Evolutionary conservation across 2,113 vertebrate species (phyloP), one percentile per base, ranked within the genome.

Genomic region (Sinosuthora webbiana): DNA sequence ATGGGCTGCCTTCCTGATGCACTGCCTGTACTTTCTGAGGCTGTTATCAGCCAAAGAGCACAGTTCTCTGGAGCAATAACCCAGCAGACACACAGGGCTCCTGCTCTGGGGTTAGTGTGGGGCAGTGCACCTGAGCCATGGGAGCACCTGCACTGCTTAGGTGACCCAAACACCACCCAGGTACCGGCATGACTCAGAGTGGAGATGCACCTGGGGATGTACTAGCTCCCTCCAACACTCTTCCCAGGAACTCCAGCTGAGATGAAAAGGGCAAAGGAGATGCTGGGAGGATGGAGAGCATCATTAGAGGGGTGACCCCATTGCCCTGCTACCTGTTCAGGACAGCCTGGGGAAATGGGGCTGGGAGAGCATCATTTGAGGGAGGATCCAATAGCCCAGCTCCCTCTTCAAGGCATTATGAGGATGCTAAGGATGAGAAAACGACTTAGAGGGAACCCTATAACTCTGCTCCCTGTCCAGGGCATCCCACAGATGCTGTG

Each of bases 51-150:
- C 27, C 73, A 13, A 41, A 62, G 25, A 23, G 20, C 15, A 10
- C 11, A 60, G 50, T 28, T 59, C 47, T 12, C 33, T 18, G 39
- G 68, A 50, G 71, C 87, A 90, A 83, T 86, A 63, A 93, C 50
- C 33, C 63, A 19, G n/a, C 0, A 0, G 33, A 10, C 30, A 33
- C 8, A 55, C 64, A 33, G 39, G 0, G 8, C 67, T 59, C 42
- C 63, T 76, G 63, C 62, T 76, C 70, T 10, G 3, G 55, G 42
- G 24, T 57, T 15, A 62, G 12, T 0, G 8, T 24, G 64, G 64
- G 64, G 45, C 86, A 37, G 12, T 4, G 20, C 9, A 57, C 83
- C 83, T 19, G 71, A 57, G 47, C 53, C 39, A 27, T 0, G 4
- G 25, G 15, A 90, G 14, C 39, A 75, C 24, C n/a, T 6, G 71